Base-by-base conservation (phyloP, 2,888 invertebrate genomes). In the Saturnia japonica region DNA sequence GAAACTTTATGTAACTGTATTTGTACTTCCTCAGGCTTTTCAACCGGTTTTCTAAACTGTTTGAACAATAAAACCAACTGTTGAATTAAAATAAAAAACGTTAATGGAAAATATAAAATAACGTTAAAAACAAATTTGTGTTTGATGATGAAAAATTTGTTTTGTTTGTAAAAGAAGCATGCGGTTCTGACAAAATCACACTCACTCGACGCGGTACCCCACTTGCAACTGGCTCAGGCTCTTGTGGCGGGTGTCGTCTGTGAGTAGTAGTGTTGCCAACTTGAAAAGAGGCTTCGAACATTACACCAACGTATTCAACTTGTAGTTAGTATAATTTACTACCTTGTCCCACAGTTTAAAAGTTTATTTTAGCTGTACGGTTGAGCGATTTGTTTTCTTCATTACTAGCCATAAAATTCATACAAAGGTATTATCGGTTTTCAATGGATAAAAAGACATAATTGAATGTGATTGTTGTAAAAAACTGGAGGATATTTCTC, bases 381-480 rank as follows among this genome's bases (percentile, higher is more conserved):
- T n/a, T 66, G 1, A 54, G 43, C 68, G 68, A 42, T 74, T 81
- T 75, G 82, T 76, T 75, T 74, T 75, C 70, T 76, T 75, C 73
- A 67, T 57, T 76, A 84, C 85, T 87, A 83, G 80, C 80, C 85
- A 87, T 88, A 88, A 82, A 82, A 80, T 81, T 75, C 80, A 79
- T 82, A 88, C 87, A 88, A 85, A 83, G 82, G 84, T 80, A 80
- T 84, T 85, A 85, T 86, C 82, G 80, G 79, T 76, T 80, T 73
- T 76, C 73, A 80, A 81, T 73, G 80, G 81, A 82, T 77, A 83
- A 86, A 87, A 87, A 85, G 74, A 81, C 79, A 75, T 82, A 84
- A 85, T 85, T 86, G 82, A 85, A 84, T 86, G 82, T 80, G 77
- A 80, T 64, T 64, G 64, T 64, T 64, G 40, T 64, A 79, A 82